A percentile compares a stretch with the other conserved stretches of the same genome.
phyloP scores from a whole-genome alignment of 2,113 vertebrate species.

The Trinectes maculatus region DNA sequence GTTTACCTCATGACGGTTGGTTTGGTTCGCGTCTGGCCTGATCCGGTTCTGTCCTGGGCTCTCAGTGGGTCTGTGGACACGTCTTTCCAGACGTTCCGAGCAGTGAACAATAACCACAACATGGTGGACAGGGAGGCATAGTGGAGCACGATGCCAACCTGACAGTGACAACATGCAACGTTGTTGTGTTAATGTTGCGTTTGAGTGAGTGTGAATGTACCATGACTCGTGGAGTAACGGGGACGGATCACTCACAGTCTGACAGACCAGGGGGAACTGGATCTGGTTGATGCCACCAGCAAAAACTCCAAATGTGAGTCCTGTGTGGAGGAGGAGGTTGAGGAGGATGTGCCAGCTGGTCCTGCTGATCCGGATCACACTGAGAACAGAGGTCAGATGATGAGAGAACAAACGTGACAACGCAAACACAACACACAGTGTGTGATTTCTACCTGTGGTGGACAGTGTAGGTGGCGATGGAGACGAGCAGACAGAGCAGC shows the following conservation, averaged over 20 bases:
- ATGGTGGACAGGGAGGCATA: slow-evolving; percentile 92
- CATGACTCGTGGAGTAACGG: too few species aligned
- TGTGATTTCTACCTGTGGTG: slow-evolving; percentile 85
- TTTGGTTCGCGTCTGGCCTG: slow-evolving; percentile 74
- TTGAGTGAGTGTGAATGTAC: too few species aligned
- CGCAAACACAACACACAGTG: too few species aligned
- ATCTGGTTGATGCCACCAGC: slow-evolving; percentile 97
- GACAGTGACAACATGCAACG: background rate
- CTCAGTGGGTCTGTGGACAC: slow-evolving; percentile 87
- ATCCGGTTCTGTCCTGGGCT: slow-evolving; percentile 79
- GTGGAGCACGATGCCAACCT: slow-evolving; percentile 91
- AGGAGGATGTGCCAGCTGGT: slow-evolving; percentile 94
- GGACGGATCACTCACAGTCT: slow-evolving; percentile 97
- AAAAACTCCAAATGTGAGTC: slow-evolving; percentile 92
- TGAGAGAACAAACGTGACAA: background rate
- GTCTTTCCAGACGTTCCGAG: slow-evolving; percentile 92
- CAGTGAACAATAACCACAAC: slow-evolving; percentile 92
- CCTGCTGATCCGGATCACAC: slow-evolving; percentile 93
- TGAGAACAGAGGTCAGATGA: slow-evolving; percentile 65
- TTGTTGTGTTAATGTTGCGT: too few species aligned
- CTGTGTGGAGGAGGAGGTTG: slow-evolving; percentile 93
- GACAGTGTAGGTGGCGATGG: slow-evolving; percentile 90
- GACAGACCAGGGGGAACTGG: slow-evolving; percentile 89
- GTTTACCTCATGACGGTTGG: slow-evolving; percentile 91
- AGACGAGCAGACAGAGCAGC: slow-evolving; percentile 93